Evolutionary conservation across 2,113 vertebrate species (phyloP).

Genomic region (Equus quagga): DNA sequence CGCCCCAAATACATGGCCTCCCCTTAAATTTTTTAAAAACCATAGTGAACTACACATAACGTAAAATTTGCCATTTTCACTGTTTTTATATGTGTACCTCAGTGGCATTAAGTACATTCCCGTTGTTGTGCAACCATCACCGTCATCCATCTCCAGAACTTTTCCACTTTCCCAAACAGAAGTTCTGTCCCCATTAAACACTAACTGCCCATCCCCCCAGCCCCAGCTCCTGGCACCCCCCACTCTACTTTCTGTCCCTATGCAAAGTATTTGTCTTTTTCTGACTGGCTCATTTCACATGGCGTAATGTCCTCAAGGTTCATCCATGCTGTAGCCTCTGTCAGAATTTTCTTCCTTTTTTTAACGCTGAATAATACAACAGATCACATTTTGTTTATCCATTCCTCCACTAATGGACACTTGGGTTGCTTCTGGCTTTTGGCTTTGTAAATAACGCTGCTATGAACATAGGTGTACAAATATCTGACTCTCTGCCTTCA

Average conservation of each 20-base stretch:
- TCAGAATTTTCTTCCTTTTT: not conserved
- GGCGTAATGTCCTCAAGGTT: not conserved
- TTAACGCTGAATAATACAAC: not conserved
- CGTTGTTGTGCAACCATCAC: not conserved
- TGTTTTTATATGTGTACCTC: not conserved
- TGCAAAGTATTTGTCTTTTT: not conserved
- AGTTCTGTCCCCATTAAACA: no score
- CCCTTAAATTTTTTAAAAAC: not conserved
- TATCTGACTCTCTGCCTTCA: no score
- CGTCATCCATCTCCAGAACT: not conserved
- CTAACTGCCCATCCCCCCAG: no score
- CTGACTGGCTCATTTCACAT: not conserved
- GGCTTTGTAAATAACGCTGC: no score
- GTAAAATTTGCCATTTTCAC: not conserved
- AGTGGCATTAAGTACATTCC: no score
- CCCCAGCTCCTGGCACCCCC: no score
- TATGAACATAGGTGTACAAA: no score
- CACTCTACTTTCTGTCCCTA: no score
- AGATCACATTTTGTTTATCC: not conserved
- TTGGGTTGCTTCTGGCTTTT: no score
- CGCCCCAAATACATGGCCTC: not conserved
- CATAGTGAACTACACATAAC: not conserved
- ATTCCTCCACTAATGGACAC: no score
- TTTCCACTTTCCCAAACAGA: not conserved
- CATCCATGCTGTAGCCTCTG: not conserved